Base-by-base conservation (phyloP, 1,140 invertebrate genomes). In the Megathymus violae region DNA sequence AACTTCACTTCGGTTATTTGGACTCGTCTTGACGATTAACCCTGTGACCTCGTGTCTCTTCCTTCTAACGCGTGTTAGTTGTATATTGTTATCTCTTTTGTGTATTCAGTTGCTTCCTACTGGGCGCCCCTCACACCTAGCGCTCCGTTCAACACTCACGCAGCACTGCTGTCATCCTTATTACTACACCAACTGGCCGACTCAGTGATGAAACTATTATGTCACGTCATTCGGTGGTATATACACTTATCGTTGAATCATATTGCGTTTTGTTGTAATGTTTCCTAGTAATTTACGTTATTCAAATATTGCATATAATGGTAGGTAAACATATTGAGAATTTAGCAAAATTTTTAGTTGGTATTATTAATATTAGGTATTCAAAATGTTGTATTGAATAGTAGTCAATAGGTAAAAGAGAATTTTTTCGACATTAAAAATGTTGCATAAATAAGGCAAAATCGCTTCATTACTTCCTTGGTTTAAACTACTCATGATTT, bases 161-260 rank as follows among this genome's bases (percentile, higher is more conserved):
- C 54, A 59, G 66, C 64, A 64, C 27, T 48, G 50, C 54, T 63
- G 65, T 68, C 68, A 76, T 74, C 71, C 74, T 76, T 74, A 64
- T 70, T 74, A 76, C 72, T 76, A 73, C 69, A 76, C 54, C 68
- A 70, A 74, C 64, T 68, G 41, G 62, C 43, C 50, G 13, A 52
- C n/a, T n/a, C n/a, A 61, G 64, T 80, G 76, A 78, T 67, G 78
- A 66, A 80, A 80, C 44, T 74, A 71, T 79, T 79, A 80, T 80
- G 70, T 73, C 77, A 80, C 77, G 70, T 73, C 77, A 80, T 68
- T 60, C 43, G 27, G 50, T 69, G 50, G 66, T 62, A 69, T 62
- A 71, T 68, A 68, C 62, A n/a, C n/a, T n/a, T n/a, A n/a, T n/a
- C n/a, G n/a, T 48, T 43, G 60, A 40, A 64, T 64, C n/a, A n/a